phyloP scores from a whole-genome alignment of 2,113 vertebrate genomes.

The Hippoglossus stenolepis region DNA sequence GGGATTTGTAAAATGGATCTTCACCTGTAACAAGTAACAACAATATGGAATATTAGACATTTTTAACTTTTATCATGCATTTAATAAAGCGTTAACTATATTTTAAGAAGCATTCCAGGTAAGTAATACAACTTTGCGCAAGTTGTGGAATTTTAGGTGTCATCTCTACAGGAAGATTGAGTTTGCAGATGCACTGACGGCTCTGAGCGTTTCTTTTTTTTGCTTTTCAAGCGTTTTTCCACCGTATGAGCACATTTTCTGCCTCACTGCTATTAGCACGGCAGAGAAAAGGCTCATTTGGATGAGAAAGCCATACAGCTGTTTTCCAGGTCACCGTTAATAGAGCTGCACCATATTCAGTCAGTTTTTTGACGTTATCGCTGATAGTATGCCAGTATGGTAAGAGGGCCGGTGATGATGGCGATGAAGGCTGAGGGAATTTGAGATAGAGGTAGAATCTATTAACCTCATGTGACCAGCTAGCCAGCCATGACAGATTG shows the following conservation, averaged over 20 bases:
- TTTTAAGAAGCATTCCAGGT: not conserved
- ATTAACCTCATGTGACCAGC: conserved; percentile 77
- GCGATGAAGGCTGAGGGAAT: conserved; percentile 50
- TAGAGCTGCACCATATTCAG: conserved; percentile 18
- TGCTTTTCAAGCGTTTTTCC: not conserved
- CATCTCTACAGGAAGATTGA: not conserved
- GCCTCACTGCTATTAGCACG: conserved; percentile 24
- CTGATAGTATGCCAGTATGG: conserved; percentile 40
- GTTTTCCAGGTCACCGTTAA: conserved; percentile 56
- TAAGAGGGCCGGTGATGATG: conserved; percentile 54
- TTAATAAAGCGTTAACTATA: not conserved
- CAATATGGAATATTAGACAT: not conserved
- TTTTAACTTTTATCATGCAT: not conserved
- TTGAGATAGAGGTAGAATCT: conserved; percentile 67
- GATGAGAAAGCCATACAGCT: conserved; percentile 1
- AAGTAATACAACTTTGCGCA: no score
- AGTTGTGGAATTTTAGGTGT: not conserved
- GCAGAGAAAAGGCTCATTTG: conserved; percentile 44
- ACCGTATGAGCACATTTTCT: conserved; percentile 7
- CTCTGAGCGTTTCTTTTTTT: not conserved
- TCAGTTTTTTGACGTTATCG: conserved; percentile 47
- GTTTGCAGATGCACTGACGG: conserved; percentile 29
- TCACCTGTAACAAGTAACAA: not conserved
- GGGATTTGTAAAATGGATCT: not conserved
- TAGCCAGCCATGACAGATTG: conserved; percentile 76